A percentile compares a stretch with the other conserved stretches of the same genome.
These are phyloP conservation scores for Nemopilema nomurai DNA, from an alignment of 30 jellyfish, hydroid and myxozoan species.

Conservation along the genomic window DNA sequence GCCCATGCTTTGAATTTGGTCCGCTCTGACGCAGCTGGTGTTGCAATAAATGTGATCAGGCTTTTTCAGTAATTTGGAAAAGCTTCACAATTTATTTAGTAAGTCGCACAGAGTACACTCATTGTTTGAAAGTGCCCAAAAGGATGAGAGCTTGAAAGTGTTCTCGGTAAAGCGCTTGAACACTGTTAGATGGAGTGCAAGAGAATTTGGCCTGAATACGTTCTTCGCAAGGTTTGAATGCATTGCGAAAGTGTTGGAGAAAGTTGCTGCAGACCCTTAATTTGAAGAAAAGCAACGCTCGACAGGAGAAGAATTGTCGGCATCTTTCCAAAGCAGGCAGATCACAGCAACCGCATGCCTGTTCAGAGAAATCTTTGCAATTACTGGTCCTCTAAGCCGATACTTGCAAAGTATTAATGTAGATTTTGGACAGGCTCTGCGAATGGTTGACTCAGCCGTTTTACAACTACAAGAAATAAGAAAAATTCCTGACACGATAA, in stretches of 20 bases:
- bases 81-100: slow-evolving; percentile 20
- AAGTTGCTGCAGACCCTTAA: slow-evolving; percentile 24
- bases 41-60: slow-evolving; percentile 48
- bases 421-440: slow-evolving; percentile 47
- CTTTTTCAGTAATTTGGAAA: slow-evolving; percentile 32
- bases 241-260: slow-evolving; percentile 36
- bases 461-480: slow-evolving; percentile 24
- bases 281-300: slow-evolving; percentile 57
- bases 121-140: slow-evolving; percentile 35
- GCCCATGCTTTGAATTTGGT: slow-evolving; percentile 58
- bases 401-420: slow-evolving; percentile 40
- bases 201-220: slow-evolving; percentile 39
- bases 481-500: slow-evolving; percentile 19
- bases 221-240: slow-evolving; percentile 29
- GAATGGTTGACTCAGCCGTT: slow-evolving; percentile 51
- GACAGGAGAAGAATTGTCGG: slow-evolving; percentile 55
- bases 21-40: slow-evolving; percentile 60
- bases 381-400: slow-evolving; percentile 62
- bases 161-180: slow-evolving; percentile 35
- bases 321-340: slow-evolving; percentile 55
- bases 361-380: slow-evolving; percentile 47
- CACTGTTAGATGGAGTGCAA: slow-evolving; percentile 49
- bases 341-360: slow-evolving; percentile 60
- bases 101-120: slow-evolving; percentile 54
- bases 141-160: slow-evolving; percentile 45